Evolutionary conservation across 2,888 invertebrate species (phyloP).

Genomic region (Dryobota labecula): DNA sequence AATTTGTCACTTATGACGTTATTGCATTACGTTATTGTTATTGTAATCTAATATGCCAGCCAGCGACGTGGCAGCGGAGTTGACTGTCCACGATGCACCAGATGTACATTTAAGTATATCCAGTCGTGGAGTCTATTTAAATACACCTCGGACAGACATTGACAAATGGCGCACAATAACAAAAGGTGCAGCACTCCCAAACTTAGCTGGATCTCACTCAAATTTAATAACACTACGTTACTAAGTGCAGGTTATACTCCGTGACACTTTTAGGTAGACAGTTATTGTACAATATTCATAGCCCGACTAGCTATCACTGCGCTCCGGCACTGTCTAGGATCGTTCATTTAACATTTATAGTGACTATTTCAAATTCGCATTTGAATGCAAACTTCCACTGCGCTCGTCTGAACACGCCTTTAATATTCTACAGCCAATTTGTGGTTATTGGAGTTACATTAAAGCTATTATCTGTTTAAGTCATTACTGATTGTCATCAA

Average conservation of each 20-base stretch:
- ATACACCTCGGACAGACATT: neutral
- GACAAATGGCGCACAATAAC: slow-evolving; percentile 2
- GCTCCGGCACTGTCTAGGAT: slow-evolving; percentile 58
- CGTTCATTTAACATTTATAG: slow-evolving; percentile 78
- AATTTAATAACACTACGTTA: slow-evolving; percentile 29
- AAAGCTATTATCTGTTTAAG: slow-evolving; percentile 44
- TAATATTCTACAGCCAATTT: slow-evolving; percentile 74
- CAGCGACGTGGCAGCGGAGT: neutral
- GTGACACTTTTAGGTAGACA: slow-evolving; percentile 40
- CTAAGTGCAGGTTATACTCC: slow-evolving; percentile 36
- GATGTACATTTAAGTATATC: neutral
- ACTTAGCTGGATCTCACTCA: neutral
- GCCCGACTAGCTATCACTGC: slow-evolving; percentile 50
- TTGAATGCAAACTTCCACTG: slow-evolving; percentile 70
- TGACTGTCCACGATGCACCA: neutral
- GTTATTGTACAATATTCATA: slow-evolving; percentile 60
- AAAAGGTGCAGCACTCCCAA: neutral
- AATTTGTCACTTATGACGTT: too few species aligned
- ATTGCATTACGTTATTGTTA: too few species aligned
- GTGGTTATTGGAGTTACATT: slow-evolving; percentile 64
- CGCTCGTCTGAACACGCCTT: slow-evolving; percentile 64
- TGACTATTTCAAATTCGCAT: slow-evolving; percentile 75
- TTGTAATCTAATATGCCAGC: too few species aligned
- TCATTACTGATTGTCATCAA: slow-evolving; percentile 22
- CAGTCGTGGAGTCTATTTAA: neutral